phyloP scores from a whole-genome alignment of 1,140 invertebrate genomes.

The Aphidius ervi region DNA sequence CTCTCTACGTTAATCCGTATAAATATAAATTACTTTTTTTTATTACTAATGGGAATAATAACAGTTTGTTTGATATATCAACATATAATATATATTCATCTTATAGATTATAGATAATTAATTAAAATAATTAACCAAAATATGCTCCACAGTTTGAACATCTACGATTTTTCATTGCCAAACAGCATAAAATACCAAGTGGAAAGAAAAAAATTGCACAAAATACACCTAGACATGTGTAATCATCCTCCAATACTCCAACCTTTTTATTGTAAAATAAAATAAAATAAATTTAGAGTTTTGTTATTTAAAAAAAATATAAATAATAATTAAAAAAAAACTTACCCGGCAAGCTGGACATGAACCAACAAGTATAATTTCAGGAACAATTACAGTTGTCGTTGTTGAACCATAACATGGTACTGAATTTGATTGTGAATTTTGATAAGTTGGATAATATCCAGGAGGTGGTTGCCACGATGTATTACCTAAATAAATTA shows the following conservation, averaged over 20 bases:
- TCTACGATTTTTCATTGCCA: conserved; percentile 70
- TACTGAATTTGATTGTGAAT: conserved; percentile 36
- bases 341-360: conserved; percentile 77
- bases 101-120: not conserved
- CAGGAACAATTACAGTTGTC: conserved; percentile 48
- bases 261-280: conserved; percentile 49
- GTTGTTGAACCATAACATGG: conserved; percentile 54
- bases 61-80: too few relatives aligned
- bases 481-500: conserved; percentile 24
- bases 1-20: too few relatives aligned
- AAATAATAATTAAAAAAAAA: too few relatives aligned
- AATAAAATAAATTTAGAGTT: conserved; percentile 8
- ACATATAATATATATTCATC: too few relatives aligned
- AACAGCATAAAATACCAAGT: conserved; percentile 76
- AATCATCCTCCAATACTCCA: conserved; percentile 80
- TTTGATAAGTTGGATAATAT: conserved; percentile 40
- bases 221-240: conserved; percentile 73
- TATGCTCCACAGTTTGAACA: conserved; percentile 82
- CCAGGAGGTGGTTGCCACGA: conserved; percentile 45
- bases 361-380: conserved; percentile 70
- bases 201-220: conserved; percentile 86
- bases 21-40: too few relatives aligned
- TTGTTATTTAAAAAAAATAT: conserved; percentile 2
- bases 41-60: too few relatives aligned
- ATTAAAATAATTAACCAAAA: conserved; percentile 57